Evolutionary conservation across 2,113 vertebrate species (phyloP).

Genomic region (Accipiter virgatus): DNA sequence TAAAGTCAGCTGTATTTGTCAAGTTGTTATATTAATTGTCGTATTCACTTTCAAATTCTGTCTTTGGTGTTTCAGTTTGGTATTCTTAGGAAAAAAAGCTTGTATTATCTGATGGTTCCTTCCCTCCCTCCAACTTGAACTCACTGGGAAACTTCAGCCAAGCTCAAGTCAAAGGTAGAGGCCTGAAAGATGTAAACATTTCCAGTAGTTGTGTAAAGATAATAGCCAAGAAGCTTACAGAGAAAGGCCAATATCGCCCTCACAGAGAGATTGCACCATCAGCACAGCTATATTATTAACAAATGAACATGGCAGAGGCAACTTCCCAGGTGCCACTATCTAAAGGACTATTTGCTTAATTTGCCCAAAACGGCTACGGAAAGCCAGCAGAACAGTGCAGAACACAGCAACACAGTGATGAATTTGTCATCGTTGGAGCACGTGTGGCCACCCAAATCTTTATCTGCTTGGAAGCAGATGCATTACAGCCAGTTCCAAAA

Average conservation of each 20-base stretch:
- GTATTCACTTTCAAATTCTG: background rate
- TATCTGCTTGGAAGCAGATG: background rate
- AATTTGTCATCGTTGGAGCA: background rate
- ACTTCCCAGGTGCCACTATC: background rate
- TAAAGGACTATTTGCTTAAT: background rate
- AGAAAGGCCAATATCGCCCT: background rate
- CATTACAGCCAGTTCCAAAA: background rate
- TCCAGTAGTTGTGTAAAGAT: background rate
- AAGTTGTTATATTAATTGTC: background rate
- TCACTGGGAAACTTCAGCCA: background rate
- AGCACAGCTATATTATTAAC: background rate
- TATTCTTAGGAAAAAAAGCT: background rate
- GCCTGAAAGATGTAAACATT: background rate
- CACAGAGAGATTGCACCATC: background rate
- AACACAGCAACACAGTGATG: rapidly evolving
- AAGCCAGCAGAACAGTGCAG: background rate
- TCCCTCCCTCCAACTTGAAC: background rate
- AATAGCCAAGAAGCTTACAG: background rate
- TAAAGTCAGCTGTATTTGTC: background rate
- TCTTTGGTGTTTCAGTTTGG: background rate
- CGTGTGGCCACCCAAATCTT: background rate
- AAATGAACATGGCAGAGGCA: background rate
- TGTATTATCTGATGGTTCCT: background rate
- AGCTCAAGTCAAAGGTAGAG: background rate
- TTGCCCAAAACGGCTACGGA: background rate